Percentiles rank a stretch among this genome's conserved stretches.
phyloP scores from a whole-genome alignment of 1,140 invertebrate genomes.

The Bradynema listronoti region DNA sequence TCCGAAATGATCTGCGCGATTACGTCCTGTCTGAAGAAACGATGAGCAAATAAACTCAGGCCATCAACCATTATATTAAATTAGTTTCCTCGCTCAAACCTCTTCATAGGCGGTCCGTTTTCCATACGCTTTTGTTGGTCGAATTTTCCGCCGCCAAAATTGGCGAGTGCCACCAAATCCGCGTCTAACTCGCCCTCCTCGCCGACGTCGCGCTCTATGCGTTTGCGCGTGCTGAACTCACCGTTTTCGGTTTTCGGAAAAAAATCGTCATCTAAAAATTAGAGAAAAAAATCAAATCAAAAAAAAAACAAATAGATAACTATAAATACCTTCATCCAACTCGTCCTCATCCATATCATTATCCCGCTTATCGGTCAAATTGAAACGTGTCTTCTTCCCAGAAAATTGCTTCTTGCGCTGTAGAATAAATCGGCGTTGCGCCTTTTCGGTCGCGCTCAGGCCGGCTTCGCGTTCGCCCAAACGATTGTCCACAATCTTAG shows the following conservation, averaged over 20 bases:
- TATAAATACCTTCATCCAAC: too few species aligned
- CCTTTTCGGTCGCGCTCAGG: not conserved
- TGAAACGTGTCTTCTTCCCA: constrained; percentile 5
- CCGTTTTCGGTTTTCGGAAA: too few species aligned
- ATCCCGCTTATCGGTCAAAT: not conserved
- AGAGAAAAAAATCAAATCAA: too few species aligned
- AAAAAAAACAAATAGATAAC: too few species aligned
- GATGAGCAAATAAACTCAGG: constrained; percentile 6
- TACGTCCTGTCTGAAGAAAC: constrained; percentile 1
- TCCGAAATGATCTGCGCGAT: constrained; percentile 1
- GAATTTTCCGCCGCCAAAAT: constrained; percentile 8
- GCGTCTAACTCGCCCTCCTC: constrained; percentile 1
- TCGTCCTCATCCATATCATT: too few species aligned
- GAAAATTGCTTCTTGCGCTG: constrained; percentile 1
- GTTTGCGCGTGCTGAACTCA: too few species aligned
- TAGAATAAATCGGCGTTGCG: constrained; percentile 1
- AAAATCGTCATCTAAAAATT: too few species aligned
- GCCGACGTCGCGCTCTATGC: not conserved
- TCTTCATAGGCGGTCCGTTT: too few species aligned
- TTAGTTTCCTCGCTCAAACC: too few species aligned
- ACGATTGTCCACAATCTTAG: constrained; percentile 3
- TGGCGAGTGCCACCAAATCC: constrained; percentile 9
- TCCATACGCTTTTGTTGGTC: not conserved
- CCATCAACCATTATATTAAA: too few species aligned
- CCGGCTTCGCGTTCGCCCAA: not conserved